Evolutionary conservation across 1,140 invertebrate genomes (phyloP).

Genomic region (Halictus rubicundus): DNA sequence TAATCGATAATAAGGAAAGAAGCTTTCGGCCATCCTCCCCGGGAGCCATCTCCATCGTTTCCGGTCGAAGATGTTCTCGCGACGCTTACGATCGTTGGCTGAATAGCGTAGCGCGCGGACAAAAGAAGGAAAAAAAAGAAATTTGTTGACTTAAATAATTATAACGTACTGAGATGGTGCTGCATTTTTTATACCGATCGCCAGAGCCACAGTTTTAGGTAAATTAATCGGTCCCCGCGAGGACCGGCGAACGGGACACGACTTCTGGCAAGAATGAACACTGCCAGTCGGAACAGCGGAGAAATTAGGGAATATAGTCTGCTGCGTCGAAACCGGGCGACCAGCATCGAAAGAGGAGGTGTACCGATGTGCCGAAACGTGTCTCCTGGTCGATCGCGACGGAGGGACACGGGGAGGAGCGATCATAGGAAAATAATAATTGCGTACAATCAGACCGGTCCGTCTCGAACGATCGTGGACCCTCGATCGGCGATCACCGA

Average conservation of each 20-base stretch:
- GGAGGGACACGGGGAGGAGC: neutral
- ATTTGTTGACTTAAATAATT: slow-evolving; percentile 48
- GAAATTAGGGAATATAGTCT: slow-evolving; percentile 14
- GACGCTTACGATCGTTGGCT: slow-evolving; percentile 42
- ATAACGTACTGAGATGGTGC: slow-evolving; percentile 53
- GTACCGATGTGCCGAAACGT: slow-evolving; percentile 4
- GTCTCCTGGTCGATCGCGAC: neutral
- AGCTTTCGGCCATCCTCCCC: neutral
- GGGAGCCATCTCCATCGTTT: neutral
- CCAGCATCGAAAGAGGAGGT: neutral
- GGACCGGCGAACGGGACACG: neutral
- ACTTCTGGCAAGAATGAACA: slow-evolving; percentile 17
- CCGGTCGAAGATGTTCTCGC: slow-evolving; percentile 9
- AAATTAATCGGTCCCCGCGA: neutral
- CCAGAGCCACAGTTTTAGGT: slow-evolving; percentile 27
- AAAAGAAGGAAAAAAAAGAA: neutral
- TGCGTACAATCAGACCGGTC: neutral
- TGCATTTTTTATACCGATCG: slow-evolving; percentile 47
- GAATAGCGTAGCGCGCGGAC: slow-evolving; percentile 12
- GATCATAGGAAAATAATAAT: neutral
- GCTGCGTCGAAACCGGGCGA: slow-evolving; percentile 13
- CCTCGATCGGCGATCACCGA: neutral
- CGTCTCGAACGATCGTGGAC: neutral
- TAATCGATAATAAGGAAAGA: slow-evolving; percentile 20
- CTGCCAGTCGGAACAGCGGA: neutral